These are phyloP conservation scores for Cynopterus brachyotis DNA, from an alignment of 2,113 vertebrate genomes.

Conservation along the genomic window DNA sequence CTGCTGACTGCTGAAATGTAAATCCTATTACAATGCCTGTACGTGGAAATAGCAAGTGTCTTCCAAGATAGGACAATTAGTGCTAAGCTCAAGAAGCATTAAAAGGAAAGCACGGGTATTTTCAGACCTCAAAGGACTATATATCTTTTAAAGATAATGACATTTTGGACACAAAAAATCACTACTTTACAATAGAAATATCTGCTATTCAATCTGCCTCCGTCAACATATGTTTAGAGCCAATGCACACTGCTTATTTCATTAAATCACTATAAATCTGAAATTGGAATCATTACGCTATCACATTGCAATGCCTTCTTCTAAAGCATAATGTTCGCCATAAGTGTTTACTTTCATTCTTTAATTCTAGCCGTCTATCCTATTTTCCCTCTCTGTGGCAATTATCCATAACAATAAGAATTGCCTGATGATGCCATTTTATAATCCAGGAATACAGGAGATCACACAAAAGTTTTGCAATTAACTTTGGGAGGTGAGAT, in stretches of 20 bases:
- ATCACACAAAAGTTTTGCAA: conserved; percentile 38
- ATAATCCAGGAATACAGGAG: conserved; percentile 50
- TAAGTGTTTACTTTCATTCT: conserved; percentile 53
- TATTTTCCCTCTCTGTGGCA: conserved; percentile 46
- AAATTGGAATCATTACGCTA: conserved; percentile 57
- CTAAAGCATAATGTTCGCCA: conserved; percentile 15
- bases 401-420: conserved; percentile 60
- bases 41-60: background rate
- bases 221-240: conserved; percentile 53
- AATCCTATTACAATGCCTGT: background rate
- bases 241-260: conserved; percentile 41
- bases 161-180: conserved; percentile 71
- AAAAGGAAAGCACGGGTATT: conserved; percentile 17
- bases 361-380: background rate
- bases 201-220: conserved; percentile 56
- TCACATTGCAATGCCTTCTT: conserved; percentile 24
- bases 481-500: conserved; percentile 67
- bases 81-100: background rate
- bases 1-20: background rate
- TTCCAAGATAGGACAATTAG: conserved; percentile 53
- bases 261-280: conserved; percentile 44
- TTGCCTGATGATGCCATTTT: conserved; percentile 38
- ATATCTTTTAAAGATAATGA: conserved; percentile 59
- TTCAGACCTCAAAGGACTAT: conserved; percentile 43
- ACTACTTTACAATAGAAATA: conserved; percentile 57